Evolutionary conservation across 1,140 invertebrate species (phyloP).

Genomic region (Eueides isabella): DNA sequence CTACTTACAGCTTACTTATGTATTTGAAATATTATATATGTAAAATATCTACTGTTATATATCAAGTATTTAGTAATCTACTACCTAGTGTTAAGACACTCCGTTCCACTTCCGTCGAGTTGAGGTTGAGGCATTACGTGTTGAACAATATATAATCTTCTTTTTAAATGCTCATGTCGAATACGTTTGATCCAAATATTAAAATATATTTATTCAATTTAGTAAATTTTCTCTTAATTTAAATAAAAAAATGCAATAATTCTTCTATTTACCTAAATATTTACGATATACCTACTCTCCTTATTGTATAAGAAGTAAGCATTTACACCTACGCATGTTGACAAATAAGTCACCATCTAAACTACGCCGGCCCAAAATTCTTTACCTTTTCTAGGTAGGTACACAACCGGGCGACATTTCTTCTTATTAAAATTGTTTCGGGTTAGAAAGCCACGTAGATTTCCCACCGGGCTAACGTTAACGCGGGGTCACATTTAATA

Average conservation of each 20-base stretch:
- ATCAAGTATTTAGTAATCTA: too few species aligned
- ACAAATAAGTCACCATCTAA: slow-evolving; percentile 13
- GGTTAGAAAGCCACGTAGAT: slow-evolving; percentile 37
- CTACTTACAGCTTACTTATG: background rate
- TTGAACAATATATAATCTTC: too few species aligned
- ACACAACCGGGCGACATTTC: slow-evolving; percentile 30
- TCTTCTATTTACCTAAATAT: too few species aligned
- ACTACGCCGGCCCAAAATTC: slow-evolving; percentile 22
- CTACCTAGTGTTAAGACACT: too few species aligned
- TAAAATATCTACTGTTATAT: background rate
- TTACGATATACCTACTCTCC: background rate
- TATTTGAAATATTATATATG: background rate
- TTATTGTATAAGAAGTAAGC: background rate
- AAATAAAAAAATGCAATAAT: too few species aligned
- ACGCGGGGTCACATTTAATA: slow-evolving; percentile 33
- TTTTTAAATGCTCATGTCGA: too few species aligned
- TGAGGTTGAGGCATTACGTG: too few species aligned
- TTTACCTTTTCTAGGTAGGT: slow-evolving; percentile 27
- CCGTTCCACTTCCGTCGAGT: too few species aligned
- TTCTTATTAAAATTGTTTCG: slow-evolving; percentile 41
- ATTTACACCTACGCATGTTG: slow-evolving; percentile 6
- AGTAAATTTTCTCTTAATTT: too few species aligned
- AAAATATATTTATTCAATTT: too few species aligned
- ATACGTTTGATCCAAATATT: too few species aligned
- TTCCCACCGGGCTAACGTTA: slow-evolving; percentile 31